These are phyloP conservation scores for Amorpha juglandis DNA, from an alignment of 2,888 invertebrate species.

Conservation along the genomic window DNA sequence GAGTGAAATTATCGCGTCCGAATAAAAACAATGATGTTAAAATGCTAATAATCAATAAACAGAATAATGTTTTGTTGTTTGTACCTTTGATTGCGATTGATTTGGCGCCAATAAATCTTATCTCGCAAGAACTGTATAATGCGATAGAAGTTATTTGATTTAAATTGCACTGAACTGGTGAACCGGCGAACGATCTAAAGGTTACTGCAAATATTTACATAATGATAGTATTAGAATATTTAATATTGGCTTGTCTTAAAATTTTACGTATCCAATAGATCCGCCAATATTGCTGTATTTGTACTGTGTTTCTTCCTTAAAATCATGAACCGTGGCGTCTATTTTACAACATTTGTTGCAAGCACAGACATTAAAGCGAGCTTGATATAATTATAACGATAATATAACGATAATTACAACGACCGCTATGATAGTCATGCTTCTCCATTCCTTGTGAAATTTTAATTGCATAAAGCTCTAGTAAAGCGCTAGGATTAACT, in stretches of 20 bases:
- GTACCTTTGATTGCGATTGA: conserved; percentile 1
- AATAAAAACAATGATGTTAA: conserved; percentile 11
- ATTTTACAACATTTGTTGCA: no score
- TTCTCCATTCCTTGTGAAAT: no score
- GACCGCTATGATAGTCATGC: no score
- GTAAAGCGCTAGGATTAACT: no score
- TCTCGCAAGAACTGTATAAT: conserved; percentile 7
- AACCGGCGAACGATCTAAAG: not conserved
- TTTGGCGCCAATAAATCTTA: conserved; percentile 17
- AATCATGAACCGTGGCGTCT: no score
- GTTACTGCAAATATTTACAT: not conserved
- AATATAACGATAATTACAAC: no score
- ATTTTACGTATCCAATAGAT: no score
- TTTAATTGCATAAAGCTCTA: no score
- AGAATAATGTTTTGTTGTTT: conserved; percentile 8
- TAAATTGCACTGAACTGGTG: not conserved
- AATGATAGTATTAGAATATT: not conserved
- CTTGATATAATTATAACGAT: no score
- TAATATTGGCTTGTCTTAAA: not conserved
- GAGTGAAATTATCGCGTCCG: conserved; percentile 1
- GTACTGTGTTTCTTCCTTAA: no score
- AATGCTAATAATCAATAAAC: conserved; percentile 21
- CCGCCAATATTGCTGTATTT: no score
- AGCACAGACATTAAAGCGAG: no score
- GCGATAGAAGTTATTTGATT: conserved; percentile 4